Percentiles rank a stretch among this genome's conserved stretches.
These are phyloP conservation scores for Embidobia sp. DNA, from an alignment of 2,888 invertebrate species.

Conservation along the genomic window DNA sequence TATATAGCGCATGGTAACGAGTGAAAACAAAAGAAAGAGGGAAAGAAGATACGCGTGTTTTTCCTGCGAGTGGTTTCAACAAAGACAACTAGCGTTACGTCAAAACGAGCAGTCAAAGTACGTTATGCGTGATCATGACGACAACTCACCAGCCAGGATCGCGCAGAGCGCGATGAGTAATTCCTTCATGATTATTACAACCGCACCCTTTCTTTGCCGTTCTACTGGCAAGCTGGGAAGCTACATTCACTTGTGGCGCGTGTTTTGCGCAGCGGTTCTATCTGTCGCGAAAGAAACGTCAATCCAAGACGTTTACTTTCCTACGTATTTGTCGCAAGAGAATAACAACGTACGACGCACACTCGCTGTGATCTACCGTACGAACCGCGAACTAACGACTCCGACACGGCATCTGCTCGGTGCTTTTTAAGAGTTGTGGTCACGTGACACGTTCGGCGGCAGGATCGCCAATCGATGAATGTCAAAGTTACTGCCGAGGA, in stretches of 20 bases:
- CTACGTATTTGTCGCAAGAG: slow-evolving; percentile 15
- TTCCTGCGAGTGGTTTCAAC: neutral
- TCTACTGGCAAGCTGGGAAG: neutral
- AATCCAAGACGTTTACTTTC: slow-evolving; percentile 16
- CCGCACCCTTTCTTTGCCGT: slow-evolving; percentile 2
- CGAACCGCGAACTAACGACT: slow-evolving; percentile 33
- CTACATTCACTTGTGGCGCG: slow-evolving; percentile 23
- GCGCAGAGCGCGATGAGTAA: slow-evolving; percentile 80
- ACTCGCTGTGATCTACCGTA: neutral
- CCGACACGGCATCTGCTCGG: slow-evolving; percentile 3
- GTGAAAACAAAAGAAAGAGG: neutral
- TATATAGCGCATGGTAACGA: neutral
- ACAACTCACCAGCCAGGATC: slow-evolving; percentile 81
- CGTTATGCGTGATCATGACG: slow-evolving; percentile 17
- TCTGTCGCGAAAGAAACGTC: slow-evolving; percentile 1
- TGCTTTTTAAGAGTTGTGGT: slow-evolving; percentile 23
- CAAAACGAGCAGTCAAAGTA: slow-evolving; percentile 31
- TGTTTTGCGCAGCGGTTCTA: slow-evolving; percentile 25
- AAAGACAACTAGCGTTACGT: slow-evolving; percentile 24
- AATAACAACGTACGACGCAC: slow-evolving; percentile 22
- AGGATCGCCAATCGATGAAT: slow-evolving; percentile 2
- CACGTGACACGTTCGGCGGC: slow-evolving; percentile 16
- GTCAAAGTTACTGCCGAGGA: too few relatives aligned
- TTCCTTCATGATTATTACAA: slow-evolving; percentile 76
- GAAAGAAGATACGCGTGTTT: neutral